Percentiles rank a stretch among this genome's conserved stretches.
Evolutionary conservation across 2,888 invertebrate genomes (phyloP).

Genomic region (Leucophora obtusa): DNA sequence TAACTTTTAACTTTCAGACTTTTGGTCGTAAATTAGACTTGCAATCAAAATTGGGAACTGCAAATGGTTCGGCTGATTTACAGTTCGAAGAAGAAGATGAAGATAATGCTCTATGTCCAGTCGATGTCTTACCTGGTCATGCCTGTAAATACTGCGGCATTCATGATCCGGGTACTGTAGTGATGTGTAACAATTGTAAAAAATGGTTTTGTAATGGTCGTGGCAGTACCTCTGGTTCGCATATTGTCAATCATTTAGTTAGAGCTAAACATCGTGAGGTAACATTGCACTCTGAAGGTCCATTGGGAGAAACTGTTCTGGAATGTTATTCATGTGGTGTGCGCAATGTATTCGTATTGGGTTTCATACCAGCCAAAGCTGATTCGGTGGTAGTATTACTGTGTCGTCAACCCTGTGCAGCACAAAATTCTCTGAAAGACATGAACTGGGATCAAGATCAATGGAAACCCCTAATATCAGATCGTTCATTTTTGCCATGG

Average conservation of each 20-base stretch:
- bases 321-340: constrained; percentile 99
- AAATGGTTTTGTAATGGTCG: constrained; percentile 99
- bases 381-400: constrained; percentile 98
- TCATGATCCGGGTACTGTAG: constrained; percentile 94
- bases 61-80: constrained; percentile 89
- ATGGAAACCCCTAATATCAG: constrained; percentile 98
- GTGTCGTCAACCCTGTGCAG: constrained; percentile 98
- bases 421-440: constrained; percentile 97
- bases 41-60: constrained; percentile 83
- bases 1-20: constrained; percentile 81
- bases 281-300: constrained; percentile 97
- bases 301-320: constrained; percentile 96
- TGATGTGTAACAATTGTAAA: constrained; percentile 98
- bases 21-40: constrained; percentile 81
- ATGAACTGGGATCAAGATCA: constrained; percentile 99
- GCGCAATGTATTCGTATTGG: constrained; percentile 97
- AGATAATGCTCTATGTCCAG: constrained; percentile 92
- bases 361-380: constrained; percentile 99
- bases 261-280: constrained; percentile 99
- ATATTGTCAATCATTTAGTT: constrained; percentile 99
- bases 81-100: constrained; percentile 98
- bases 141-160: constrained; percentile 99
- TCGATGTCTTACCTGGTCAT: constrained; percentile 93
- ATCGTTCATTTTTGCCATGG: constrained; percentile 97
- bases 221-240: constrained; percentile 98